Percentiles rank a stretch among this genome's conserved stretches.
Evolutionary conservation across 2,797 vertebrate species (phyloP).

Genomic region (Macroramphosus scolopax): DNA sequence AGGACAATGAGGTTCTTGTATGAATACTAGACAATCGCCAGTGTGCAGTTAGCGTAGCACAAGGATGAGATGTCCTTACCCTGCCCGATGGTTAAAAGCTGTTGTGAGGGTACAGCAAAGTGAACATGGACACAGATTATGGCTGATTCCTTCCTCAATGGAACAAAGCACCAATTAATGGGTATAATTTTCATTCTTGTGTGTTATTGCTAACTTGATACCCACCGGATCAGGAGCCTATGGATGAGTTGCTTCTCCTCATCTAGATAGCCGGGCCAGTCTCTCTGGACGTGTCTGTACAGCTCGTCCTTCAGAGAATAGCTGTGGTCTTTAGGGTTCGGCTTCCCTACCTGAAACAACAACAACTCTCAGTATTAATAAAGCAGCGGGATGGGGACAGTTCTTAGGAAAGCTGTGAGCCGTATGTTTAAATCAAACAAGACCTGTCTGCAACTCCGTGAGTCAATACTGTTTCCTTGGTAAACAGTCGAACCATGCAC

Average conservation of each 20-base stretch:
- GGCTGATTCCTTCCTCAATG: no score
- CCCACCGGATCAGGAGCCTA: conserved; percentile 74
- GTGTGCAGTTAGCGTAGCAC: no score
- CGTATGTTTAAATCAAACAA: conserved; percentile 23
- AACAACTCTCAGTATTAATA: conserved; percentile 11
- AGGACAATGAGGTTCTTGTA: no score
- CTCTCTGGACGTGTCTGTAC: conserved; percentile 65
- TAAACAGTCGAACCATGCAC: conserved; percentile 35
- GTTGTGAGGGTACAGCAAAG: no score
- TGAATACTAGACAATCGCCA: no score
- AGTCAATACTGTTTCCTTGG: conserved; percentile 10
- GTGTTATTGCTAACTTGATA: conserved; percentile 18
- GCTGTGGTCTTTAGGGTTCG: conserved; percentile 77
- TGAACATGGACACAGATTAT: no score
- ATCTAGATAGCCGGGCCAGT: conserved; percentile 75
- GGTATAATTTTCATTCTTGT: no score
- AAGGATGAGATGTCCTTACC: no score
- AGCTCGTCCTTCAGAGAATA: conserved; percentile 75
- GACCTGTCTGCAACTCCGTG: conserved; percentile 1
- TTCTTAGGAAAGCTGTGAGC: no score
- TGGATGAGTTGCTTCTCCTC: conserved; percentile 76
- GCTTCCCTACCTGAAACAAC: conserved; percentile 73
- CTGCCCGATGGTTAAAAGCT: no score
- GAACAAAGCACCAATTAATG: neutral
- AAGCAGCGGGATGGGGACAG: conserved; percentile 6